A percentile compares a stretch with the other conserved stretches of the same genome.
Evolutionary conservation across 1,140 invertebrate genomes (phyloP).

Genomic region (Pygmarrhopalites habei): DNA sequence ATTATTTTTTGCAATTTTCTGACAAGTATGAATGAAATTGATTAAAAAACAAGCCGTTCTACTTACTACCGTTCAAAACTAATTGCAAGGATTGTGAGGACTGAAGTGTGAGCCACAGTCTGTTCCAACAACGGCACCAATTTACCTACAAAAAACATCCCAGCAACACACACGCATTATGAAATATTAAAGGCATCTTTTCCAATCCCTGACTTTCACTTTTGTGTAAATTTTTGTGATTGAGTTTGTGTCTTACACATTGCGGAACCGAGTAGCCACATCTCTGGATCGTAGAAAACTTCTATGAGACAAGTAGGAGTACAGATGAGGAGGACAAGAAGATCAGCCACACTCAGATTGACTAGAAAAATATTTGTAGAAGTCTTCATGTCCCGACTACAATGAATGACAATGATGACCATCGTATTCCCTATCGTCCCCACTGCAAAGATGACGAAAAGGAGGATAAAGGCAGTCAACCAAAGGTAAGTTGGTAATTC

Average conservation of each 20-base stretch:
- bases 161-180: too few relatives aligned
- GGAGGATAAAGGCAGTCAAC: conserved; percentile 19
- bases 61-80: conserved; percentile 90
- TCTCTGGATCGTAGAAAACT: conserved; percentile 34
- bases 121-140: conserved; percentile 85
- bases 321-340: conserved; percentile 79
- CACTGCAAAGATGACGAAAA: conserved; percentile 27
- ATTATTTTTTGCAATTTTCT: too few relatives aligned
- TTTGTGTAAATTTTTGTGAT: too few relatives aligned
- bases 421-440: conserved; percentile 67
- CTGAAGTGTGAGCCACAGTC: conserved; percentile 84
- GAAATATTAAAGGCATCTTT: too few relatives aligned
- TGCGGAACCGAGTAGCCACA: conserved; percentile 29
- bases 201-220: too few relatives aligned
- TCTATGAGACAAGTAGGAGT: conserved; percentile 59
- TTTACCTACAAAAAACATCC: conserved; percentile 61
- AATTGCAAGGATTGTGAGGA: conserved; percentile 85
- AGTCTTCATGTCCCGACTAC: conserved; percentile 84
- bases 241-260: conserved; percentile 25
- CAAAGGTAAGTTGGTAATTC: conserved; percentile 22
- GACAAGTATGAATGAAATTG: too few relatives aligned
- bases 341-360: conserved; percentile 83
- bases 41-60: too few relatives aligned
- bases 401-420: conserved; percentile 83
- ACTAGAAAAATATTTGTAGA: conserved; percentile 91